Base-by-base conservation (phyloP, 1,140 invertebrate species). In the Teleogryllus occipitalis region DNA sequence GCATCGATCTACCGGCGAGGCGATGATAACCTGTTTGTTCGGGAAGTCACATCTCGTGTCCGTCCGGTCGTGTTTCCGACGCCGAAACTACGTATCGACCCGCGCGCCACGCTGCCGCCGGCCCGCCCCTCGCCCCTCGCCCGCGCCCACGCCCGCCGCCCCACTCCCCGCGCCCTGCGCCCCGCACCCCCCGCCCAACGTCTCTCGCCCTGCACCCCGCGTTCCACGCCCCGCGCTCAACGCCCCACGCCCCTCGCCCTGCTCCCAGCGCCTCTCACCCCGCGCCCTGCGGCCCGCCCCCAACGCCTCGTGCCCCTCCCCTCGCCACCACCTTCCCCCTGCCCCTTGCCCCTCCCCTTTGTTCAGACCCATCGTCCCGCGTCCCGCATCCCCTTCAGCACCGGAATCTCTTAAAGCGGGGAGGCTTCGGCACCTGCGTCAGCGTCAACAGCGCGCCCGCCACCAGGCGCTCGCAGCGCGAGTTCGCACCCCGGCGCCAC, bases 41-140 rank as follows among this genome's bases (percentile, higher is more conserved):
- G 54, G 54, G 54, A 65, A 65, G 54, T 65, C 54, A 65, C 54
- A 65, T 65, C 54, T 65, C 54, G 54, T 65, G 18, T 65, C 7
- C 54, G 54, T 65, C 54, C 54, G 54, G 54, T 65, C 54, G 54
- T 65, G 54, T 65, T 65, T 65, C 54, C 54, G 54, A 54, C 54
- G 7, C 2, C 54, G 54, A 65, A 65, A 65, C 54, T 65, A 18
- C 54, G 54, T 3, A 3, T 3, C 7, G 54, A 65, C 54, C 54
- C 10, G 18, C 54, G 54, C 54, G 54, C 54, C 18, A 18, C 54
- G 54, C 18, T 10, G 10, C 54, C 54, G 10, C 18, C 27, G 2
- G 10, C 10, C 10, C 18, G 10, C 54, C 10, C 7, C 18, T 1
- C 54, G 2, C 54, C 18, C 2, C n/a, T n/a, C 54, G 10, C 10